These are phyloP conservation scores for Drosophila sucinea DNA, from an alignment of 1,140 invertebrate genomes.

Conservation along the genomic window DNA sequence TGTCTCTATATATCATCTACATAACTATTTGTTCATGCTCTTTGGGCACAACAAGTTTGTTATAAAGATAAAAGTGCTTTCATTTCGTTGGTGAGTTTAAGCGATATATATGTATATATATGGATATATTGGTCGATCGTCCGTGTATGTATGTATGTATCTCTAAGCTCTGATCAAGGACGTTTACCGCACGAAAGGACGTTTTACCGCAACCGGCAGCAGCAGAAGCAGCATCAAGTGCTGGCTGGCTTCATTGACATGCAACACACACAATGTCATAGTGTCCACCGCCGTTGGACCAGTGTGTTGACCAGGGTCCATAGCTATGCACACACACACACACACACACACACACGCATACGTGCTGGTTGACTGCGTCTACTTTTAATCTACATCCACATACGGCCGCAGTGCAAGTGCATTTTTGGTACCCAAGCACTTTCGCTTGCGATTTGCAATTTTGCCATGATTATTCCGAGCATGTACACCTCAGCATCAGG, in stretches of 20 bases:
- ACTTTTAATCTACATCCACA: conserved; percentile 68
- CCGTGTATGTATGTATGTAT: conserved; percentile 7
- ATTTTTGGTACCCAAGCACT: conserved; percentile 63
- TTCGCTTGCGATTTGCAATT: conserved; percentile 80
- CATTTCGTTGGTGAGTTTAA: neutral
- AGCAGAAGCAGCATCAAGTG: conserved; percentile 5
- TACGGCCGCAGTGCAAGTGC: conserved; percentile 43
- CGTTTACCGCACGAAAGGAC: conserved; percentile 16
- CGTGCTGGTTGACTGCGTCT: conserved; percentile 70
- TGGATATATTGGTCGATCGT: neutral
- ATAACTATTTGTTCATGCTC: conserved; percentile 1
- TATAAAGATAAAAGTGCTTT: neutral
- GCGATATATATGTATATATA: neutral
- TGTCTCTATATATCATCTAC: neutral
- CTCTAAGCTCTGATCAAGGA: conserved; percentile 12
- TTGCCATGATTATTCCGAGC: conserved; percentile 80
- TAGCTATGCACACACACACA: neutral
- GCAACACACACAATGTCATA: conserved; percentile 11
- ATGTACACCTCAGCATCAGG: conserved; percentile 53
- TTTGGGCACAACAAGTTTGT: neutral
- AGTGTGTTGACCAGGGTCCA: conserved; percentile 26
- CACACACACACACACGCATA: conserved; percentile 8
- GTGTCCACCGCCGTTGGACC: neutral
- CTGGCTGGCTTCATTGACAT: conserved; percentile 16
- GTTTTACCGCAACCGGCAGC: conserved; percentile 9